Base-by-base conservation (phyloP, 1,140 invertebrate genomes). In the Colletes gigas region DNA sequence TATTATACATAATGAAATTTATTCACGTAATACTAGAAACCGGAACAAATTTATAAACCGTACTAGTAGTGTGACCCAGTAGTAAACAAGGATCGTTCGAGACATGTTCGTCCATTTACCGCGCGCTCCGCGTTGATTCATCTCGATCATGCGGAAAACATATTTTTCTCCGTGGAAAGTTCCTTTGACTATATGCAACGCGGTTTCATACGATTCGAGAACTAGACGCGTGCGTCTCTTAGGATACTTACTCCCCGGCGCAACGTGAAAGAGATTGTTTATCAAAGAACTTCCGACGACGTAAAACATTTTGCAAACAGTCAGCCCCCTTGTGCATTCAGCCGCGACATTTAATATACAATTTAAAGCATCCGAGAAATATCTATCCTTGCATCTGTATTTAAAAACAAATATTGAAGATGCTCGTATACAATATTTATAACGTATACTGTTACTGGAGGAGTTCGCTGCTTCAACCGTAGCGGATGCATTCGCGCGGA, bases 341-440 rank as follows among this genome's bases (percentile, higher is more conserved):
- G 62, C 9, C 21, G 14, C 14, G 4, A 55, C 30, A 14, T 47
- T 10, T 39, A 44, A 44, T 41, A 8, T n/a, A 47, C 52, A 50
- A 55, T 75, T 57, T 44, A 57, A 44, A 74, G 21, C 59, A 52
- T n/a, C 30, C 9, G 7, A 63, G 63, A 52, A 62, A 52, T 50
- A 63, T 44, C 4, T 30, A 5, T n/a, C 15, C 8, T 12, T 19
- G 17, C 14, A 2, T 44, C 19, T 41, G 41, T 30, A 7, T 65
- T 54, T 75, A 41, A 17, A 9, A 52, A 74, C 62, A 62, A 63
- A 30, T 74, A 63, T 12, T n/a, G 5, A 8, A 59, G 30, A 60
- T 47, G 60, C 47, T 60, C 47, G 21, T 15, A n/a, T 44, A 15
- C 19, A 66, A 47, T 9, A 19, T 66, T 66, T 44, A 66, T 2